A percentile compares a stretch with the other conserved stretches of the same genome.
phyloP scores from a whole-genome alignment of 2,888 invertebrate genomes.

The Lithosia quadra region DNA sequence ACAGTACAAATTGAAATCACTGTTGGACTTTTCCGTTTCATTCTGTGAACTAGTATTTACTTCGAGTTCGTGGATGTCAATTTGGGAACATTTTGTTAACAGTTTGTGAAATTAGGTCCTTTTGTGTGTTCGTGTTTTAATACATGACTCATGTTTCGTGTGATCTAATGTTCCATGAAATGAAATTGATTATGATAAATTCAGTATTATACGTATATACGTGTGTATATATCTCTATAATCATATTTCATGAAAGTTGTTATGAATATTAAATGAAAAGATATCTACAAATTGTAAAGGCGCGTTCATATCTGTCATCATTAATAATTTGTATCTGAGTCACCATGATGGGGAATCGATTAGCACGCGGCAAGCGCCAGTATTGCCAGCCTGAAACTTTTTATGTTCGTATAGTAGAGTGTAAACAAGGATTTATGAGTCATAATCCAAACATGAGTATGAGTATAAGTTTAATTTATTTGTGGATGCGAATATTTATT shows the following conservation, averaged over 20 bases:
- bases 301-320: conserved; percentile 23
- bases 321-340: conserved; percentile 30
- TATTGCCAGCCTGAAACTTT: conserved; percentile 32
- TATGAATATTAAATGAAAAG: conserved; percentile 8
- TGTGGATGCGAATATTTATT: neutral
- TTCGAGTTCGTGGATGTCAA: conserved; percentile 41
- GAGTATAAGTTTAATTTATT: neutral
- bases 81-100: conserved; percentile 18
- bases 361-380: conserved; percentile 30
- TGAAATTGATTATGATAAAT: conserved; percentile 1
- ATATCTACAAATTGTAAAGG: conserved; percentile 12
- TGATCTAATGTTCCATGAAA: neutral
- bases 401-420: conserved; percentile 30
- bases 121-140: neutral
- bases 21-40: conserved; percentile 37
- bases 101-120: conserved; percentile 18
- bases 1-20: conserved; percentile 45
- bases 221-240: neutral
- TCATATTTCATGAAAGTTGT: conserved; percentile 3
- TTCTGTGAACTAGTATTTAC: conserved; percentile 42
- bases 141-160: conserved; percentile 12
- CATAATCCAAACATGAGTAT: neutral
- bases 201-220: neutral
- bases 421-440: conserved; percentile 19
- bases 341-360: conserved; percentile 24